Base-by-base conservation (phyloP, 2,888 invertebrate species). In the Drosophila kuntzei region DNA sequence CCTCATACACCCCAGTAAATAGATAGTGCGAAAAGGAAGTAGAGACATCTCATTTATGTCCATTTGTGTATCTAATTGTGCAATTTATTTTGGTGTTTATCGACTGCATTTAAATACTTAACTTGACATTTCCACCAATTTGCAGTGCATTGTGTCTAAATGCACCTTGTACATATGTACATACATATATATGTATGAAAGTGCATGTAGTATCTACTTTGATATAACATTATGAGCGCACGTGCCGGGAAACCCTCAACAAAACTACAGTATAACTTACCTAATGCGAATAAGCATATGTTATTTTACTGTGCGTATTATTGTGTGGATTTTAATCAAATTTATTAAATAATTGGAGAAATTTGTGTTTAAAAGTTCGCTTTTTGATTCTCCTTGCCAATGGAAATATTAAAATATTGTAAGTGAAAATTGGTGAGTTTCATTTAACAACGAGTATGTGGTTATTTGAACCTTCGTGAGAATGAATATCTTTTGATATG, bases 141-240 rank as follows among this genome's bases (percentile, higher is more conserved):
- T 54, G 20, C 29, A 41, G 20, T 54, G 20, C 55, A 44, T 34
- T 44, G 55, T 32, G 32, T 14, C 22, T 9, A 7, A n/a, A 8
- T 22, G 3, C 41, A 53, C n/a, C 32, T 8, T 4, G 14, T 46
- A 8, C 12, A 27, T 25, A 9, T 25, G 25, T 4, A 25, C n/a
- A 25, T 4, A n/a, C n/a, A n/a, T n/a, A n/a, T n/a, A n/a, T 44
- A n/a, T 46, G 27, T 46, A 6, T 11, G 8, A n/a, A n/a, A 11
- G 8, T 46, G 54, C n/a, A 7, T 32, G 6, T 14, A 25, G 18
- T n/a, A 27, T 39, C 6, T 18, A 29, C 7, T 29, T 41, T 43
- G 20, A 32, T 54, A 22, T 54, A 32, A 54, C 32, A 32, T 43
- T 54, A 54, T 43, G 34, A 55, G 25, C 55, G 43, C 54, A 55